A percentile compares a stretch with the other conserved stretches of the same genome.
Conservation (phyloP, 2,113 vertebrate genomes). For the Caracal caracal region DNA sequence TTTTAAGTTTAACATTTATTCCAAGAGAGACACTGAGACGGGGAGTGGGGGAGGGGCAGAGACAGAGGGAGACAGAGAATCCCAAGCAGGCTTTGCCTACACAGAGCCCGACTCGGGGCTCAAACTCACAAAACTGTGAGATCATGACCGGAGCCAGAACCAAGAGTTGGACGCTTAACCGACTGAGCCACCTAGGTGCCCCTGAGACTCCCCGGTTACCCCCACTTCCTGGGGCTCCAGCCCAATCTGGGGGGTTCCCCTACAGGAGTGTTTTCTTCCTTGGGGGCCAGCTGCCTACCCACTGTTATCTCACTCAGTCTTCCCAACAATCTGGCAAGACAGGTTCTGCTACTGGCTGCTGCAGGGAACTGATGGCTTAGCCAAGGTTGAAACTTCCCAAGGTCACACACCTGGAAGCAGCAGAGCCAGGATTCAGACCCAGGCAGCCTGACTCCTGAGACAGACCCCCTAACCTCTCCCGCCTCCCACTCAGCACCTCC, state of each 20-base stretch:
- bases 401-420: no score
- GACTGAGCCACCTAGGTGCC: no score
- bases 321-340: background rate
- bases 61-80: no score
- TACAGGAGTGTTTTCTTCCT: background rate
- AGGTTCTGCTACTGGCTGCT: background rate
- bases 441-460: background rate
- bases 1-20: no score
- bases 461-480: rapidly evolving
- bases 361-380: background rate
- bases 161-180: no score
- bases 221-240: background rate
- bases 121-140: no score
- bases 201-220: background rate
- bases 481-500: background rate
- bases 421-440: background rate
- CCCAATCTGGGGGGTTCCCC: background rate
- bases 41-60: no score
- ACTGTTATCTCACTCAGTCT: background rate
- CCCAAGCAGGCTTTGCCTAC: no score
- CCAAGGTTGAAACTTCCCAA: background rate
- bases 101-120: no score
- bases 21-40: no score
- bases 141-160: no score
- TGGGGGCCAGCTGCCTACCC: background rate